phyloP scores from a whole-genome alignment of 2,797 vertebrate species.

The Psittacula derbiana region DNA sequence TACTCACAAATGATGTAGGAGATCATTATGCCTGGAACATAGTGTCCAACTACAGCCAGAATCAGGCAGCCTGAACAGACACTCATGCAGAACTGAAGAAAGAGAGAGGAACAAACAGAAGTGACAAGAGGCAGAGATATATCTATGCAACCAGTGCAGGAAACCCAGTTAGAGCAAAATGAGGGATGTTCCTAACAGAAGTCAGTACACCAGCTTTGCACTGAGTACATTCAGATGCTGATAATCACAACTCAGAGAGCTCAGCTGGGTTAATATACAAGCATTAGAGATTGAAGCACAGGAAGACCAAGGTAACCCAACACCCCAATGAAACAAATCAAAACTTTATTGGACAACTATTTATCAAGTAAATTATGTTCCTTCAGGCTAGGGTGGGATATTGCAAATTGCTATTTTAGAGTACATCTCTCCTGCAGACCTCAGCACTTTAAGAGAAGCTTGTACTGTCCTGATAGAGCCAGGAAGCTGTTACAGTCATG shows the following conservation, averaged over 20 bases:
- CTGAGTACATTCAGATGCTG: background rate
- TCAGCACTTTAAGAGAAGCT: background rate
- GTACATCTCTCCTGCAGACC: background rate
- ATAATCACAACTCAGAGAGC: background rate
- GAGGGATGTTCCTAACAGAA: background rate
- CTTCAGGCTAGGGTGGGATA: background rate
- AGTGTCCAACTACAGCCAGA: constrained; percentile 90
- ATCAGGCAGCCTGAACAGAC: constrained; percentile 89
- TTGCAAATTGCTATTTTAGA: background rate
- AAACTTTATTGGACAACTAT: background rate
- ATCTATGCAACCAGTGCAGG: background rate
- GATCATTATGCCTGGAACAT: constrained; percentile 98
- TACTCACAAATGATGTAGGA: constrained; percentile 96
- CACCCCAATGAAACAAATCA: background rate
- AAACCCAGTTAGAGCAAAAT: background rate
- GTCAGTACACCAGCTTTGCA: background rate
- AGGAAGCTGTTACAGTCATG: background rate
- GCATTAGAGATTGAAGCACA: background rate
- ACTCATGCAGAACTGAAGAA: constrained; percentile 89
- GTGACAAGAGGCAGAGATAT: constrained; percentile 13
- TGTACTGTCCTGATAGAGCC: background rate
- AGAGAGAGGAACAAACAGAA: constrained; percentile 55
- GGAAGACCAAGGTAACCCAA: background rate
- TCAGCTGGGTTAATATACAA: background rate
- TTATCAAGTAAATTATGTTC: background rate